Base-by-base conservation (phyloP, 2,113 vertebrate species). In the Catharus fuscescens region DNA sequence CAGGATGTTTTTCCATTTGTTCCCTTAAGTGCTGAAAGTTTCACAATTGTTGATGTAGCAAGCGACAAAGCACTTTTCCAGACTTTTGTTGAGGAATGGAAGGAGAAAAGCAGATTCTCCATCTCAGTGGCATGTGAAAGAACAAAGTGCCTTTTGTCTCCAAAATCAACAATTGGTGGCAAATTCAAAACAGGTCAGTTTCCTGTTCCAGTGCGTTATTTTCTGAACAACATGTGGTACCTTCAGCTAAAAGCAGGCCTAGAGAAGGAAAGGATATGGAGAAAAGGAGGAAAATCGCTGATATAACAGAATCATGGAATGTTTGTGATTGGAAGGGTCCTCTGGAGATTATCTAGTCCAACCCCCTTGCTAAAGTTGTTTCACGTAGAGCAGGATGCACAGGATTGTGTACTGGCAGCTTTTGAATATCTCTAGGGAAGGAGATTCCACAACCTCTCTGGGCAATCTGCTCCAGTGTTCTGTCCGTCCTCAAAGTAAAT, bases 1-100 rank as follows among this genome's bases (percentile, higher is more conserved):
- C 98, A 98, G 96, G 98, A 98, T 80, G 91, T 79, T 14, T 97
- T 94, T 1, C 96, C 97, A 9, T 92, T 95, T 18, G 32, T 93
- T 60, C 96, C 98, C 18, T 97, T 96, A 96, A 98, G 97, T 95
- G 95, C 97, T 10, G 98, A 98, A 69, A 92, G 78, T 38, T 99
- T 99, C 93, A 97, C 98, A 54, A 98, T 99, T 92, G 98, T 99
- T 70, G 99, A 99, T 42, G 99, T 99, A 85, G 99, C 98, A 40
- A 99, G 99, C 6, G 92, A 99, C 95, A 97, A 95, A 84, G 80
- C 74, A 56, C 99, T 99, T 59, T 99, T 99, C 65, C 93, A 98
- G 87, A 99, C 98, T 5, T 99, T 99, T 70, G 34, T 99, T 60
- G 96, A 97, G 48, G 99, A 99, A 80, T 99, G 99, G 99, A 98